phyloP scores from a whole-genome alignment of 2,797 vertebrate genomes.

The Molossus alvarezi region DNA sequence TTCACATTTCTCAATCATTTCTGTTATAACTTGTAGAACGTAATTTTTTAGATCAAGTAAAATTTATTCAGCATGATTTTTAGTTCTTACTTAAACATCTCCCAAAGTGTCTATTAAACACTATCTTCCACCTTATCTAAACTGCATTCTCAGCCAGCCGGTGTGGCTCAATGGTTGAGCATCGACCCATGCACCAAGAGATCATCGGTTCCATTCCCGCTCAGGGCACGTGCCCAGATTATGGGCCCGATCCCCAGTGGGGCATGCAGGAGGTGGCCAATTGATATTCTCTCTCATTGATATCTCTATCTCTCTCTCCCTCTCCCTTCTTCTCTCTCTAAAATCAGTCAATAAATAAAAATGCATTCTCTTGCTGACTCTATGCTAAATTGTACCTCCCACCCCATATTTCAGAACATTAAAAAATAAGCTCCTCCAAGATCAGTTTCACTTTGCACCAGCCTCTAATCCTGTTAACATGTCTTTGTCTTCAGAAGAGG shows the following conservation, averaged over 20 bases:
- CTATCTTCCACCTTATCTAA: neutral
- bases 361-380: neutral
- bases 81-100: neutral
- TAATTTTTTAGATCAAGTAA: constrained; percentile 11
- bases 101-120: neutral
- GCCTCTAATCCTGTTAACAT: neutral
- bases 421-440: neutral
- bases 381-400: neutral
- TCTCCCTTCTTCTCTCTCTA: no score
- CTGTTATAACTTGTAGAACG: neutral
- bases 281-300: no score
- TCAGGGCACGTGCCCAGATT: no score
- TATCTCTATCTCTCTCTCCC: no score
- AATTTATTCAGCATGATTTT: constrained; percentile 8
- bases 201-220: no score
- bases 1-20: constrained; percentile 10
- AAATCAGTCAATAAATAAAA: no score
- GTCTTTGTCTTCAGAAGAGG: neutral
- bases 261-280: no score
- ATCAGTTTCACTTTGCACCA: neutral
- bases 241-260: no score
- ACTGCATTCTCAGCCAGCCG: neutral
- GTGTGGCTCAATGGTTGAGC: no score
- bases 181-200: no score
- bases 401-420: neutral